Percentiles rank a stretch among this genome's conserved stretches.
Evolutionary conservation across 2,113 vertebrate genomes (phyloP).

Genomic region (Hypocryptadius cinnamomeus): DNA sequence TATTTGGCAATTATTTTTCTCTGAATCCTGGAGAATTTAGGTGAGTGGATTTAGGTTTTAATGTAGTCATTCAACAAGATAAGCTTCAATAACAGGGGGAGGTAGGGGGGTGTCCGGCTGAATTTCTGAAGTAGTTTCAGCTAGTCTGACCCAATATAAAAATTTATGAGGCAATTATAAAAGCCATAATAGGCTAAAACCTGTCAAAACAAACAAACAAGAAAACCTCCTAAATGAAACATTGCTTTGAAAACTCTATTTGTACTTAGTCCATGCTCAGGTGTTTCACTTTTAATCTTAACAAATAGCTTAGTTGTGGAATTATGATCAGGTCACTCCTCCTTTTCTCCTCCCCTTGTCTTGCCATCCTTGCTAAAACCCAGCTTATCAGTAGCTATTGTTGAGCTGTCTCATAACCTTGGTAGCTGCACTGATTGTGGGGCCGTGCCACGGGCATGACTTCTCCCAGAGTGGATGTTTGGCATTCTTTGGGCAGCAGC

Average conservation of each 20-base stretch:
- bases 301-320: background rate
- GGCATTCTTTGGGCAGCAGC: slow-evolving; percentile 11
- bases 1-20: background rate
- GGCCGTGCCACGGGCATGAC: background rate
- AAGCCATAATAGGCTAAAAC: background rate
- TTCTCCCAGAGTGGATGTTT: background rate
- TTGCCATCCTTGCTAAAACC: background rate
- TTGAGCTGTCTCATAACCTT: background rate
- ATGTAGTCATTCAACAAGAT: background rate
- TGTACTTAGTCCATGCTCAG: background rate
- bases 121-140: background rate
- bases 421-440: background rate
- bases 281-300: background rate
- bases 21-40: background rate
- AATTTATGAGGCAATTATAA: background rate
- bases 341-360: background rate
- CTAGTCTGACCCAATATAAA: background rate
- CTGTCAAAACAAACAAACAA: background rate
- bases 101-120: background rate
- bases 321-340: background rate
- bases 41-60: background rate
- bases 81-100: background rate
- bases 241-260: background rate
- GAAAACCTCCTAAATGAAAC: background rate
- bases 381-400: background rate